These are phyloP conservation scores for Acrobasis repandana DNA, from an alignment of 2,888 invertebrate genomes.

Conservation along the genomic window DNA sequence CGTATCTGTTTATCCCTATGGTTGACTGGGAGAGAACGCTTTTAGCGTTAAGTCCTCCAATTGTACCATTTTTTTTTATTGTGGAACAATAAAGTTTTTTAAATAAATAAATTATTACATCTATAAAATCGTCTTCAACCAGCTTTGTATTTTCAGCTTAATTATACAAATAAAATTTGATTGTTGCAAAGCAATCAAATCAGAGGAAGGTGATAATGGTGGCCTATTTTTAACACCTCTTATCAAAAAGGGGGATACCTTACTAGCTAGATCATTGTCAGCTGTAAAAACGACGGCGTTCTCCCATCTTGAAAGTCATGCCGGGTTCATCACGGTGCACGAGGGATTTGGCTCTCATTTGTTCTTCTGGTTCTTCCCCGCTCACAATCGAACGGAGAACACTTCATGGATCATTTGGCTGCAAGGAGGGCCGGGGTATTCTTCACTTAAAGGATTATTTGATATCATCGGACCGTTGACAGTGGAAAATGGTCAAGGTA, in stretches of 20 bases:
- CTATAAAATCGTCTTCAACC: neutral
- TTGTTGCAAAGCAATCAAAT: neutral
- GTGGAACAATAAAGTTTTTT: too few species aligned
- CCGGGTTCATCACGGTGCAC: constrained; percentile 85
- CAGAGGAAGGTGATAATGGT: constrained; percentile 4
- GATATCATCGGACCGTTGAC: constrained; percentile 52
- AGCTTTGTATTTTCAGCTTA: neutral
- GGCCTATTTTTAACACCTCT: constrained; percentile 34
- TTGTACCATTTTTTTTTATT: too few species aligned
- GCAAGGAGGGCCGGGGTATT: constrained; percentile 91
- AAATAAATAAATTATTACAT: too few species aligned
- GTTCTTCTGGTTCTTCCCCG: constrained; percentile 92
- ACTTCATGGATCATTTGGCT: constrained; percentile 90
- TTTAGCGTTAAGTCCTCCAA: too few species aligned
- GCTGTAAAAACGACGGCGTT: constrained; percentile 43
- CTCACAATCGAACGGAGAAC: constrained; percentile 39
- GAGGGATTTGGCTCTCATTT: constrained; percentile 86
- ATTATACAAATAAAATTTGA: neutral
- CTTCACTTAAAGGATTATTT: constrained; percentile 70
- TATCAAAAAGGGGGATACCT: constrained; percentile 36
- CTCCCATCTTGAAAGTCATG: constrained; percentile 55
- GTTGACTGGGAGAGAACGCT: too few species aligned
- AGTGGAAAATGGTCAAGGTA: constrained; percentile 44
- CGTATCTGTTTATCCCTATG: too few species aligned
- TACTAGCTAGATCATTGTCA: constrained; percentile 38